A percentile compares a stretch with the other conserved stretches of the same genome.
These are phyloP conservation scores for Parasteatoda lunata DNA, from an alignment of 2,888 invertebrate genomes.

Conservation along the genomic window DNA sequence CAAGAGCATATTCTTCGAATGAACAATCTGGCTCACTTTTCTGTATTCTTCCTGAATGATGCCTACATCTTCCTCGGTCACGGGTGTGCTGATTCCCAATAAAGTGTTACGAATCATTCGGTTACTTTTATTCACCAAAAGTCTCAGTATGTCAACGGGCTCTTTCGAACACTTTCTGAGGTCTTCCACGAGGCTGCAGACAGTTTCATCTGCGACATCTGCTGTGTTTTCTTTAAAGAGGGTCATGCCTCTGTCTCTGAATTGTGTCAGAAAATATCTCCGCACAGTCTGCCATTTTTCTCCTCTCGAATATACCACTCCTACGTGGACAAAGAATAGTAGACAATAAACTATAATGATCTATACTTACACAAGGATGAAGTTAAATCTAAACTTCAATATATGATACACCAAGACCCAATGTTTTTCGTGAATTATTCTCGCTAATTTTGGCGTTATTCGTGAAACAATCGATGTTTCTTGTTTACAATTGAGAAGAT, in stretches of 20 bases:
- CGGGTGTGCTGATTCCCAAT: not conserved
- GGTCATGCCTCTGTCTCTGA: conserved; percentile 24
- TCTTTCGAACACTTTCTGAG: conserved; percentile 4
- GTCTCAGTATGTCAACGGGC: conserved; percentile 18
- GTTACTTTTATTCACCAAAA: conserved; percentile 6
- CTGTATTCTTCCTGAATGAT: not conserved
- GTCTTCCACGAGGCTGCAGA: not conserved
- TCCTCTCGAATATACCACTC: conserved; percentile 17
- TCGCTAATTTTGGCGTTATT: no score
- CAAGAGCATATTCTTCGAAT: not conserved
- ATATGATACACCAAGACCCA: no score
- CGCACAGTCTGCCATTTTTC: conserved; percentile 29
- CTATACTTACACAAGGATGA: no score
- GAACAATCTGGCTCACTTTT: not conserved
- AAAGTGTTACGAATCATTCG: conserved; percentile 10
- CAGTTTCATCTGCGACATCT: conserved; percentile 28
- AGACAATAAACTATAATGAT: no score
- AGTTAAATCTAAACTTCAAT: no score
- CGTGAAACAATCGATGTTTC: no score
- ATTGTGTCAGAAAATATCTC: conserved; percentile 28
- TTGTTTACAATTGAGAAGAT: no score
- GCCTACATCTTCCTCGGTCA: not conserved
- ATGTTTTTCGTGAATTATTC: no score
- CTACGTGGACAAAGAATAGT: not conserved
- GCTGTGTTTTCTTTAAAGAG: conserved; percentile 22